Percentiles rank a stretch among this genome's conserved stretches.
Evolutionary conservation across 1,140 invertebrate species (phyloP).

Genomic region (Nasonia longicornis): DNA sequence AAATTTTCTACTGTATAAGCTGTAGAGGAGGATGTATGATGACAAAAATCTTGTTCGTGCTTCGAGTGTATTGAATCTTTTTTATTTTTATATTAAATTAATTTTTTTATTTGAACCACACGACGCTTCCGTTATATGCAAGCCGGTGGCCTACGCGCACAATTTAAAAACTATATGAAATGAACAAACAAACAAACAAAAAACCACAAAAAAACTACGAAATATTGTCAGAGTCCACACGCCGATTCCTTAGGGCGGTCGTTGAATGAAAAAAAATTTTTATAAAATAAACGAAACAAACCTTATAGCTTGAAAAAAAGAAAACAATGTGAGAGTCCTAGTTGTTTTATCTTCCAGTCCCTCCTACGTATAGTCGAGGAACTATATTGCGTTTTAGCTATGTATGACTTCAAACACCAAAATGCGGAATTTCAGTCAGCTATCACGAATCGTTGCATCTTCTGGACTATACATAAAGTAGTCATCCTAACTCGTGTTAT

Average conservation of each 20-base stretch:
- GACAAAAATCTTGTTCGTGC: slow-evolving; percentile 50
- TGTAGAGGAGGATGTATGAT: slow-evolving; percentile 31
- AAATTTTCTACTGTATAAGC: slow-evolving; percentile 44
- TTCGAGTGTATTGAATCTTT: slow-evolving; percentile 50
- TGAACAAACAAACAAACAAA: background rate
- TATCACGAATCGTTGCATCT: background rate
- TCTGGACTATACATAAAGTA: background rate
- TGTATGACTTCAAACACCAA: slow-evolving; percentile 5
- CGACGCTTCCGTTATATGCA: slow-evolving; percentile 45
- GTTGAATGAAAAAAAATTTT: slow-evolving; percentile 27
- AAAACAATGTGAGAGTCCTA: slow-evolving; percentile 24
- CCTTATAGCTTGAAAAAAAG: slow-evolving; percentile 32
- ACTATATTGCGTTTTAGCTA: background rate
- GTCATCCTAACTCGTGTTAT: background rate
- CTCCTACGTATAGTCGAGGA: slow-evolving; percentile 6
- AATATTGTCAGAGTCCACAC: slow-evolving; percentile 25
- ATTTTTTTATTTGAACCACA: slow-evolving; percentile 46
- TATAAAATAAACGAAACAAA: slow-evolving; percentile 38
- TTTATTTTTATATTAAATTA: slow-evolving; percentile 47
- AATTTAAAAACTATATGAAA: slow-evolving; percentile 33
- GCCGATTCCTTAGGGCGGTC: slow-evolving; percentile 27
- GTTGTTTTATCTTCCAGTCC: slow-evolving; percentile 41
- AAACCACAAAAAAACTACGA: slow-evolving; percentile 3
- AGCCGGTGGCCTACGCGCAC: slow-evolving; percentile 47
- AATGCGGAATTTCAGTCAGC: slow-evolving; percentile 15